Base-by-base conservation (phyloP, 2,888 invertebrate species). In the Xestia ashworthii region DNA sequence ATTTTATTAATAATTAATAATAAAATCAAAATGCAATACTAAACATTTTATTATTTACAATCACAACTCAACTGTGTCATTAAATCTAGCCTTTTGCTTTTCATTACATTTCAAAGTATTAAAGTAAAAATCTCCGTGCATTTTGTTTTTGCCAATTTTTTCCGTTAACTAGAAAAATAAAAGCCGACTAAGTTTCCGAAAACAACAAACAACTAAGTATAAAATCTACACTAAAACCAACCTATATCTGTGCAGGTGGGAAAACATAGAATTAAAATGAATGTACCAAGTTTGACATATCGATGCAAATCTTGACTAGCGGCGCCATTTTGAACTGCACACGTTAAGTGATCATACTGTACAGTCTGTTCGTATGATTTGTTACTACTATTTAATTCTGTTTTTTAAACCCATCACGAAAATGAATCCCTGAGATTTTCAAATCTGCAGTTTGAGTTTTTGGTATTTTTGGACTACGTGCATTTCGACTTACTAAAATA, bases 51-150 rank as follows among this genome's bases (percentile, higher is more conserved):
- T 79, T 86, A 89, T 88, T 81, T 90, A 91, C 91, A 90, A 83
- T 88, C 89, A 90, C 90, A 89, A 90, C 78, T 83, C 90, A 89
- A 88, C 48, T 82, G 82, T 82, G 55, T 60, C 3, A 75, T 75
- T 82, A 80, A 70, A 74, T 68, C 78, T 75, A 80, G 9, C 53
- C 0, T 70, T 70, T 71, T 70, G 60, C 9, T 22, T 60, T 71
- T 70, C 53, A 19, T 70, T 73, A 72, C 19, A 22, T 62, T 69
- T 53, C 32, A 67, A 38, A 67, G n/a, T 22, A 16, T 60, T 53
- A 25, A 70, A n/a, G 5, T 14, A 64, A n/a, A 67, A 55, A 19
- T 2, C 14, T 32, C 46, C 44, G 3, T 44, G 68, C 14, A 62
- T 46, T 53, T 25, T 53, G 0, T 11, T 4, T 50, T n/a, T 19